Conservation (phyloP, 2,797 vertebrate species). For the Pantherophis vulpinus region DNA sequence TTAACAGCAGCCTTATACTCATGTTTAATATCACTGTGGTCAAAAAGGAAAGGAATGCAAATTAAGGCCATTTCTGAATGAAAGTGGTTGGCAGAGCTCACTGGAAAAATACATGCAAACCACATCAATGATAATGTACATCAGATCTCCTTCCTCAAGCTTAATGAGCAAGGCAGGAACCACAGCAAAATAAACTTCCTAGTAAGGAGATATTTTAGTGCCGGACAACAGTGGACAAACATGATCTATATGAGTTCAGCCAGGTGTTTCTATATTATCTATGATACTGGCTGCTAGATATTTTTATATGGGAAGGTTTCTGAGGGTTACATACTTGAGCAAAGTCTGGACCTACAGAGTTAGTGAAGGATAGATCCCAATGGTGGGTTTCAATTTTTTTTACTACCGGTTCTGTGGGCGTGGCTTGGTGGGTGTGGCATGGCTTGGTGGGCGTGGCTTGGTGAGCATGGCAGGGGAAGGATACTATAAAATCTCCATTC, state of each 20-base stretch:
- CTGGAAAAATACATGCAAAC: conserved; percentile 69
- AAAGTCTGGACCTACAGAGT: not conserved
- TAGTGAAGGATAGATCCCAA: not conserved
- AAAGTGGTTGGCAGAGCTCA: conserved; percentile 70
- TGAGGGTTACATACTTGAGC: not conserved
- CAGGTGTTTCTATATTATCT: conserved; percentile 31
- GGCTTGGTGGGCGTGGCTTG: too few relatives aligned
- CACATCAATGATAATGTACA: conserved; percentile 72
- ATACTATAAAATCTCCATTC: too few relatives aligned
- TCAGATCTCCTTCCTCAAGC: conserved; percentile 71
- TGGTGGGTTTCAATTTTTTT: too few relatives aligned
- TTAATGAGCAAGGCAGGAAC: conserved; percentile 67
- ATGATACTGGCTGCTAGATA: not conserved
- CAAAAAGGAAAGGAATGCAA: conserved; percentile 64
- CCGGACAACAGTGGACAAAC: conserved; percentile 46
- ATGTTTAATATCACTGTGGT: conserved; percentile 55
- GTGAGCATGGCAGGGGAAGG: too few relatives aligned
- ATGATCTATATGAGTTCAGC: conserved; percentile 62
- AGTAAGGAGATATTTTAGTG: conserved; percentile 62
- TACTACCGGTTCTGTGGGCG: too few relatives aligned
- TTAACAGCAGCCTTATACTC: not conserved
- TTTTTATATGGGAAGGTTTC: not conserved
- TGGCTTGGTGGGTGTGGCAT: too few relatives aligned
- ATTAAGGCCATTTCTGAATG: conserved; percentile 72
- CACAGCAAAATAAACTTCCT: conserved; percentile 74